These are phyloP conservation scores for Calephelis perditalis DNA, from an alignment of 2,888 invertebrate genomes.

Conservation along the genomic window DNA sequence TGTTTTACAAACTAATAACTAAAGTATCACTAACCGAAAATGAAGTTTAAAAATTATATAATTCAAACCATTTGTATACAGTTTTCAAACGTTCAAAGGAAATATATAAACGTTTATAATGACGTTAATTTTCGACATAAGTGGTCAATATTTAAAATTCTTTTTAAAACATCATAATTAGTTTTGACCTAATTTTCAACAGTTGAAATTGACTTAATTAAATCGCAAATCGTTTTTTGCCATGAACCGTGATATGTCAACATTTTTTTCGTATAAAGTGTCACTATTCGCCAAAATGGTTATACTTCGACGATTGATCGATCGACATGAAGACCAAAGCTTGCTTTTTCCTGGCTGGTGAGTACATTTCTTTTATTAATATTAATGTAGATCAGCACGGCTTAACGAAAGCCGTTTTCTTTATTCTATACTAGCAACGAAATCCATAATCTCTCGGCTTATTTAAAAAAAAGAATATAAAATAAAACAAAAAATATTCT, in stretches of 20 bases:
- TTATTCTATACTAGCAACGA: conserved; percentile 13
- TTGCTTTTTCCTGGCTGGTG: not conserved
- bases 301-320: conserved; percentile 1
- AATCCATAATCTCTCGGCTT: too few species aligned
- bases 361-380: not conserved
- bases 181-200: not conserved
- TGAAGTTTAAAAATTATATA: too few species aligned
- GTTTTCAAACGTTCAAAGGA: too few species aligned
- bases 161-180: conserved; percentile 5
- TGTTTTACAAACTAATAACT: too few species aligned
- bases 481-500: too few species aligned
- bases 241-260: conserved; percentile 3
- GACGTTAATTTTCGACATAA: too few species aligned
- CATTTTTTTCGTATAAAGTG: not conserved
- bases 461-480: too few species aligned
- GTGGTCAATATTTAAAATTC: not conserved
- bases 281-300: too few species aligned
- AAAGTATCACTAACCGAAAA: too few species aligned
- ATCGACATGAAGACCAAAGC: not conserved
- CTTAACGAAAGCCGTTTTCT: not conserved
- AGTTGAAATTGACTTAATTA: not conserved
- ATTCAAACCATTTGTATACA: too few species aligned
- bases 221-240: not conserved
- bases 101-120: too few species aligned
- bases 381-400: not conserved